Percentiles rank a stretch among this genome's conserved stretches.
Conservation (phyloP, 1,140 invertebrate genomes). For the Zaprionus capensis region DNA sequence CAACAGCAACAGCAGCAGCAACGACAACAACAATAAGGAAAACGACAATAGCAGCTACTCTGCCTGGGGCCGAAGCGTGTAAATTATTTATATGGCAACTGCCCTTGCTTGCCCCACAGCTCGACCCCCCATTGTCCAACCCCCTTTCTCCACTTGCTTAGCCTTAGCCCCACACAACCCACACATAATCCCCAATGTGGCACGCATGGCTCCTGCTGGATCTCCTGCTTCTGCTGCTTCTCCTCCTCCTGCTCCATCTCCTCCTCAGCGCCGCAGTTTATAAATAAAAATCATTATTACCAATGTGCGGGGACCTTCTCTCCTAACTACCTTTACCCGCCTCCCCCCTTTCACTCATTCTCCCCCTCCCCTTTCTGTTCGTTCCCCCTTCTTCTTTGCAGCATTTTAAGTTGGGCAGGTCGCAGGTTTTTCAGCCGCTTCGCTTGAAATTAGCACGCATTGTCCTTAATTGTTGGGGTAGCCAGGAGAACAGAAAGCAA, state of each 20-base stretch:
- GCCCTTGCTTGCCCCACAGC: slow-evolving; percentile 34
- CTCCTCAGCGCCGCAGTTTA: slow-evolving; percentile 55
- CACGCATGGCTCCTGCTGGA: slow-evolving; percentile 56
- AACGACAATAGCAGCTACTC: slow-evolving; percentile 26
- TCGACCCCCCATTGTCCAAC: background rate
- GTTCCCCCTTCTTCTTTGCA: background rate
- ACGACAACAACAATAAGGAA: slow-evolving; percentile 21
- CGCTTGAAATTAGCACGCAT: slow-evolving; percentile 79
- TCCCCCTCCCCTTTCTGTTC: too few relatives aligned
- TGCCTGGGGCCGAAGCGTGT: slow-evolving; percentile 46
- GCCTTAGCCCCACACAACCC: slow-evolving; percentile 1
- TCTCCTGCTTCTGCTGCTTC: background rate
- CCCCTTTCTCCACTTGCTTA: background rate
- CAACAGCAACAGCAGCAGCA: slow-evolving; percentile 30
- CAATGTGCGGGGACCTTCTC: slow-evolving; percentile 7
- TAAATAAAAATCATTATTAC: slow-evolving; percentile 77
- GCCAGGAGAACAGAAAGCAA: background rate
- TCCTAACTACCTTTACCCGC: background rate
- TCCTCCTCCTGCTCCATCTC: background rate
- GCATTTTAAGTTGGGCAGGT: slow-evolving; percentile 20
- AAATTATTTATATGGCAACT: slow-evolving; percentile 80
- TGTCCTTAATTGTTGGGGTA: slow-evolving; percentile 76
- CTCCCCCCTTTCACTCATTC: too few relatives aligned
- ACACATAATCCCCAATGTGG: slow-evolving; percentile 46
- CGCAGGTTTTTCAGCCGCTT: slow-evolving; percentile 45